phyloP scores from a whole-genome alignment of 1,140 invertebrate genomes.

The Hylaeus volcanicus region DNA sequence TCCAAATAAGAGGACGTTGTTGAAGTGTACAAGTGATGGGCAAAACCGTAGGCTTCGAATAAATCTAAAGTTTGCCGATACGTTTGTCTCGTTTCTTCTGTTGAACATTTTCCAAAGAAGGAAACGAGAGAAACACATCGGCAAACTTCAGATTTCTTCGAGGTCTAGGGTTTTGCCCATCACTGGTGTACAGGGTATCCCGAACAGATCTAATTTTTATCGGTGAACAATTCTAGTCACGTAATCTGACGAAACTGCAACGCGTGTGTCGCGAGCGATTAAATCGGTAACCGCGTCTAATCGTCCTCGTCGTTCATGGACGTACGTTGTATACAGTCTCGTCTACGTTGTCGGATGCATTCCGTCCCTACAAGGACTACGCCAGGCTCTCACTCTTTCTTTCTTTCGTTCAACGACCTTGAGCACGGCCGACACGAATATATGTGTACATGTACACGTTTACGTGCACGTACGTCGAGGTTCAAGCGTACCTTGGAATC shows the following conservation, averaged over 20 bases:
- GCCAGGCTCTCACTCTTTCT: conserved; percentile 34
- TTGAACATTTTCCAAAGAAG: too few relatives aligned
- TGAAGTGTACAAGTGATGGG: too few relatives aligned
- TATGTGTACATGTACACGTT: neutral
- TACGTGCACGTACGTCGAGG: neutral
- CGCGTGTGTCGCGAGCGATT: conserved; percentile 4
- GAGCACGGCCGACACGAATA: conserved; percentile 18
- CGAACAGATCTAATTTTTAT: neutral
- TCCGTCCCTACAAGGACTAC: conserved; percentile 36
- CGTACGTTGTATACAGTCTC: neutral
- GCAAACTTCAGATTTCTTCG: too few relatives aligned
- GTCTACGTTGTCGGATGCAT: conserved; percentile 1
- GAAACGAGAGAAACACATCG: too few relatives aligned
- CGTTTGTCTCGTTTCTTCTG: too few relatives aligned
- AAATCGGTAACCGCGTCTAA: conserved; percentile 15
- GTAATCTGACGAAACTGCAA: neutral
- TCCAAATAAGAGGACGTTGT: too few relatives aligned
- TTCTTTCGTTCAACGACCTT: conserved; percentile 50
- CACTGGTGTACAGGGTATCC: too few relatives aligned
- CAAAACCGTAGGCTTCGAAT: too few relatives aligned
- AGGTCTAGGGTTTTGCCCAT: too few relatives aligned
- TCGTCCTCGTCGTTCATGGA: conserved; percentile 20
- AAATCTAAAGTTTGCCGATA: too few relatives aligned
- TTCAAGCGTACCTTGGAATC: conserved; percentile 70
- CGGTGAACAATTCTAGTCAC: neutral